Conservation (phyloP, 2,113 vertebrate species). For the Heliornis fulica region DNA sequence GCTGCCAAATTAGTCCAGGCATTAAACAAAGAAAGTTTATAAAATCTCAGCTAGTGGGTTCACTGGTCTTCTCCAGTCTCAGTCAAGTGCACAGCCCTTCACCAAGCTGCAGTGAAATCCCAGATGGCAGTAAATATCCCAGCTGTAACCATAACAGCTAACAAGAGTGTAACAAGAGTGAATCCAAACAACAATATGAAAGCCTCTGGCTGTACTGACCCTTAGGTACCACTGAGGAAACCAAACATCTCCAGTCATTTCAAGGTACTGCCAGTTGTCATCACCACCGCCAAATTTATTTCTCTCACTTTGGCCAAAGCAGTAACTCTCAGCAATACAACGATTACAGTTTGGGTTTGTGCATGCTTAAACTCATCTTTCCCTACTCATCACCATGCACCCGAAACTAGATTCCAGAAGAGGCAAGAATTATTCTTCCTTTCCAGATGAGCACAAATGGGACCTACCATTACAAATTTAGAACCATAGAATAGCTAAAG, state of each 20-base stretch:
- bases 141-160: not conserved
- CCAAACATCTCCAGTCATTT: not conserved
- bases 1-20: not conserved
- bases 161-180: no score
- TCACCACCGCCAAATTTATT: not conserved
- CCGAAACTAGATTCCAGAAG: not conserved
- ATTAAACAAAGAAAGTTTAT: not conserved
- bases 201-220: not conserved
- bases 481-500: no score
- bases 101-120: not conserved
- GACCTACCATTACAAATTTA: not conserved
- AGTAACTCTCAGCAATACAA: not conserved
- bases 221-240: not conserved
- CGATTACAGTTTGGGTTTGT: not conserved
- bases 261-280: not conserved
- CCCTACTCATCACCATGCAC: not conserved
- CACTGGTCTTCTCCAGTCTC: not conserved
- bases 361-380: not conserved
- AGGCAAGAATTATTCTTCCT: not conserved
- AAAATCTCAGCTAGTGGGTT: not conserved
- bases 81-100: not conserved
- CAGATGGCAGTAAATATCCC: accelerated
- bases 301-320: not conserved
- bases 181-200: not conserved
- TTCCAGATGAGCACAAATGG: not conserved